Base-by-base conservation (phyloP, 2,888 invertebrate species). In the Tetheella fluctuosa region DNA sequence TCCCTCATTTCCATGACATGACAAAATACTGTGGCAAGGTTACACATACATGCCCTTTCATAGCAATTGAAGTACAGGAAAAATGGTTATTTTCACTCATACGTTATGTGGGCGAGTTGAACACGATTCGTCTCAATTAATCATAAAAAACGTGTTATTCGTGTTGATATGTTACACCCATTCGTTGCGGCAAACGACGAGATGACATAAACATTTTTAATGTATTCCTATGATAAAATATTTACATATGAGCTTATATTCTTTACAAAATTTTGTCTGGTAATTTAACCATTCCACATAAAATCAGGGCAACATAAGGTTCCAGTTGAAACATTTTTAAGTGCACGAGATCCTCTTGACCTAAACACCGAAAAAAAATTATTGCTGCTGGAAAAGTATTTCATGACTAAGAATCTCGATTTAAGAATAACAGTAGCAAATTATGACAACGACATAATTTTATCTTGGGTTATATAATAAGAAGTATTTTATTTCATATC, bases 81-180 rank as follows among this genome's bases (percentile, higher is more conserved):
- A 30, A 28, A 54, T 17, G 30, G 54, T 15, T 54, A 28, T 30
- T 28, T 54, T 30, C 17, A 54, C 54, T 54, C 54, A 20, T 20
- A 20, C 13, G 48, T 48, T 20, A 17, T 4, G 12, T 30, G 30
- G 10, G 54, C n/a, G 30, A 17, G 53, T 54, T 12, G 17, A 54
- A 54, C 54, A n/a, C n/a, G 20, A 54, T 54, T 17, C 30, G 17
- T 54, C 54, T 54, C 28, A 54, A 54, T 54, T 54, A 54, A 54
- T 54, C 30, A 54, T 54, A 28, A 28, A 28, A 54, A 30, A 17
- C 17, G 6, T 23, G 28, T 28, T 54, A 25, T 30, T 28, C 30
- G 28, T 17, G 28, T 30, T 17, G 17, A 20, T 20, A 48, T 48
- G 54, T n/a, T 17, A 54, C 30, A 54, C 54, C 54, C 28, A 54